Evolutionary conservation across 2,113 vertebrate species (phyloP), one percentile per base, ranked within the genome.

Genomic region (Saccopteryx bilineata): DNA sequence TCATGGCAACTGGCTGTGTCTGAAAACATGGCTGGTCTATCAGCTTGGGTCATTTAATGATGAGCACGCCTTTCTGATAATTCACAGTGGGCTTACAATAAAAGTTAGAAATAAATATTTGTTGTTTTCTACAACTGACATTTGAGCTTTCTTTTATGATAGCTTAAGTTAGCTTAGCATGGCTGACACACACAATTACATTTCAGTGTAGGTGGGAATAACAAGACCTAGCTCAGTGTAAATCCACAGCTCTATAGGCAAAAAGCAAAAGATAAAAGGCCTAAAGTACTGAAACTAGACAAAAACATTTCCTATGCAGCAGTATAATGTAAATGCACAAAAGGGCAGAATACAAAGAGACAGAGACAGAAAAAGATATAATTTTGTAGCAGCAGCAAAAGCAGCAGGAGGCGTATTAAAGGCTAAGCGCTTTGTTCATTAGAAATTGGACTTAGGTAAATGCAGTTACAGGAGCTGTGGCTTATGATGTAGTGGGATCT

Each of bases 321-420:
- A 96, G 65, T 80, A 90, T 76, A 87, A 92, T 84, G 65, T 79
- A 97, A 93, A 90, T 79, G 69, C 66, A 84, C 58, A 90, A 90
- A 96, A 90, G 50, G 95, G 52, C 54, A 89, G 54, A 93, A 78
- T 75, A 82, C 50, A 91, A 87, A 96, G 46, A 88, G 19, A 61
- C 24, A 82, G 46, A 96, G 17, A 75, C 19, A 87, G 86, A 91
- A 93, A 93, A 94, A 65, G 71, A 72, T 61, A 74, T 39, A 90
- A 96, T 79, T 95, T 96, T 89, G 65, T 65, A 95, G 15, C 21
- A 95, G 50, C 39, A 90, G 81, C 54, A 94, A 93, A 96, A 97
- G 61, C 92, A 90, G 72, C n/a, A 72, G 86, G 86, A 97, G 74
- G 21, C 5, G 0, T 94, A 82, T 89, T 96, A 91, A 93, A 93